Conservation (phyloP, 2,888 invertebrate species). For the Drosophila ezoana region DNA sequence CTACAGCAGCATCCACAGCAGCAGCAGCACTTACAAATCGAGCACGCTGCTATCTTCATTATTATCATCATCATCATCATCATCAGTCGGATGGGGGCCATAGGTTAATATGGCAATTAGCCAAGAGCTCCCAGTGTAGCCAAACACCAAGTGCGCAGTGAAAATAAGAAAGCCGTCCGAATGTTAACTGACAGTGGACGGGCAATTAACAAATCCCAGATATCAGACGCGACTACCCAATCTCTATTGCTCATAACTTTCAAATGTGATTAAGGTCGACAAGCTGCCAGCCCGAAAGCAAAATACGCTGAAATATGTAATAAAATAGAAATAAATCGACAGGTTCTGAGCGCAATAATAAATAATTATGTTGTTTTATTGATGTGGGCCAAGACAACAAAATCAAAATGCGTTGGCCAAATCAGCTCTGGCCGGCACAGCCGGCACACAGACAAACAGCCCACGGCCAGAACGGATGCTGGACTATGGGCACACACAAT, state of each 20-base stretch:
- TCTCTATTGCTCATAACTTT: conserved; percentile 63
- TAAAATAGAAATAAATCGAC: conserved; percentile 51
- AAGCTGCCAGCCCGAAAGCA: conserved; percentile 17
- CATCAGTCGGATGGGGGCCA: conserved; percentile 48
- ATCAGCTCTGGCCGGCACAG: conserved; percentile 3
- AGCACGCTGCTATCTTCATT: conserved; percentile 54
- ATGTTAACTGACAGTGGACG: conserved; percentile 1
- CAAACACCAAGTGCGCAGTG: conserved; percentile 17
- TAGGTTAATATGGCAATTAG: conserved; percentile 77
- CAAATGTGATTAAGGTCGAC: conserved; percentile 76
- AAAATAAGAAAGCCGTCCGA: conserved; percentile 55
- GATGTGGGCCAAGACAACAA: conserved; percentile 36
- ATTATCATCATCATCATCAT: conserved; percentile 23
- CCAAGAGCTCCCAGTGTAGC: conserved; percentile 41
- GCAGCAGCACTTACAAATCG: conserved; percentile 50
- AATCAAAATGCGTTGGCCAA: conserved; percentile 31
- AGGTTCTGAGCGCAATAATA: conserved; percentile 62
- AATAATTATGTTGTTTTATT: conserved; percentile 56
- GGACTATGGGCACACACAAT: conserved; percentile 19
- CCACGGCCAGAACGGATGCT: conserved; percentile 52
- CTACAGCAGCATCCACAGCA: conserved; percentile 4
- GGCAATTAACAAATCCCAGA: conserved; percentile 45
- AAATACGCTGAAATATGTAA: conserved; percentile 12
- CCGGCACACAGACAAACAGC: conserved; percentile 32
- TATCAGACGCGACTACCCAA: conserved; percentile 11